Conservation (phyloP, 2,888 invertebrate species). For the Antitype chi region DNA sequence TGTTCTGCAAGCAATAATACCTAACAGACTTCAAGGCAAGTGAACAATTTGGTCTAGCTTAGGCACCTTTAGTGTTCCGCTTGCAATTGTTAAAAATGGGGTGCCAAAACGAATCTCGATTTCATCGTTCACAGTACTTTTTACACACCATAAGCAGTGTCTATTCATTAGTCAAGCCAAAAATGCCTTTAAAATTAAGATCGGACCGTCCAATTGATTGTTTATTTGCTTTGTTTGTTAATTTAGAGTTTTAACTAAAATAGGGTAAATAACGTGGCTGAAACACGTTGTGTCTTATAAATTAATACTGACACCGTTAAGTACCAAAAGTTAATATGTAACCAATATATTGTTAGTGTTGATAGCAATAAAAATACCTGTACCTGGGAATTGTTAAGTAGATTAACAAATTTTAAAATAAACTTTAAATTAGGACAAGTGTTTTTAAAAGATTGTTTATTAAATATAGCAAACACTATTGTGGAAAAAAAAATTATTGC, state of each 20-base stretch:
- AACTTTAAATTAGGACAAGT: slow-evolving; percentile 43
- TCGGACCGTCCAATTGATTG: slow-evolving; percentile 78
- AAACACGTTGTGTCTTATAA: slow-evolving; percentile 37
- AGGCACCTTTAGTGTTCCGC: slow-evolving; percentile 50
- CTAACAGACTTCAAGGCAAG: slow-evolving; percentile 60
- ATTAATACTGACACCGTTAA: slow-evolving; percentile 39
- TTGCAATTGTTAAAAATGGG: slow-evolving; percentile 55
- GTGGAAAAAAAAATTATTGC: slow-evolving; percentile 34
- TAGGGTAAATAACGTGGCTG: slow-evolving; percentile 47
- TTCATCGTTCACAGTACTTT: slow-evolving; percentile 24
- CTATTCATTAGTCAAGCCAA: slow-evolving; percentile 52
- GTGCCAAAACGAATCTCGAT: slow-evolving; percentile 59
- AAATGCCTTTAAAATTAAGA: slow-evolving; percentile 70
- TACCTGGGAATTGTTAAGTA: slow-evolving; percentile 60
- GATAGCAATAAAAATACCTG: slow-evolving; percentile 51
- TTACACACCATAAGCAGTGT: slow-evolving; percentile 33
- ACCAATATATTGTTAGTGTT: slow-evolving; percentile 53
- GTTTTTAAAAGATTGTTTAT: slow-evolving; percentile 42
- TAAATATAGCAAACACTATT: slow-evolving; percentile 40
- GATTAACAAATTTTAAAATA: slow-evolving; percentile 53
- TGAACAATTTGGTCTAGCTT: slow-evolving; percentile 63
- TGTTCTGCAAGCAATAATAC: slow-evolving; percentile 83
- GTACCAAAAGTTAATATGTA: slow-evolving; percentile 61
- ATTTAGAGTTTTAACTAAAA: slow-evolving; percentile 62
- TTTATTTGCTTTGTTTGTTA: slow-evolving; percentile 76